Evolutionary conservation across 2,888 invertebrate species (phyloP), one percentile per base, ranked within the genome.

Genomic region (Drosophila nigricruria): DNA sequence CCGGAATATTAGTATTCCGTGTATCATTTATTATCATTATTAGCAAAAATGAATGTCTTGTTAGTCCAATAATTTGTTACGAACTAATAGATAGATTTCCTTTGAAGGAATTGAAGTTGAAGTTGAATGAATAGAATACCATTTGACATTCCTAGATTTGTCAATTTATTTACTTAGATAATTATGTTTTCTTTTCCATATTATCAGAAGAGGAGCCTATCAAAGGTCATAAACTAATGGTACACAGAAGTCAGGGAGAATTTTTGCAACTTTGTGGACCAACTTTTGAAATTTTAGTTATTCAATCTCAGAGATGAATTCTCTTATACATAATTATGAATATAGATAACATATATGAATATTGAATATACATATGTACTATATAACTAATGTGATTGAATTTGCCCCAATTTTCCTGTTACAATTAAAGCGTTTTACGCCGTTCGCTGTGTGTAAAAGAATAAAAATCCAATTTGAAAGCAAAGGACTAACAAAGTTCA

Each of bases 1-100:
- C 85, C 81, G 18, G 81, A 74, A 85, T 85, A 82, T 76, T 53
- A 56, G 71, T 76, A 82, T 80, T 88, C 83, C 77, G 75, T 74
- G 74, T 88, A 83, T 88, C 88, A 89, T 89, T 89, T 89, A 88
- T 89, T 88, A 87, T 87, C 85, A 88, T 89, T 88, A 88, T 83
- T 54, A 66, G 59, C n/a, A n/a, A 4, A 53, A 38, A 25, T 64
- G 63, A 66, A 60, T 18, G 36, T 25, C 52, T 40, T 54, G 27
- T 60, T 42, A n/a, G 20, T 5, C 12, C 20, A 38, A 27, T 36
- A 40, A 67, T 60, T 34, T 45, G 43, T 14, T n/a, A 12, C 6
- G 20, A 42, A n/a, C 54, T 49, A 47, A 42, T 27, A 54, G 59
- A 68, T 38, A 57, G 40, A 27, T 27, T 27, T 14, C 5, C 5